phyloP scores from a whole-genome alignment of 2,113 vertebrate genomes.

The Zapus hudsonius region DNA sequence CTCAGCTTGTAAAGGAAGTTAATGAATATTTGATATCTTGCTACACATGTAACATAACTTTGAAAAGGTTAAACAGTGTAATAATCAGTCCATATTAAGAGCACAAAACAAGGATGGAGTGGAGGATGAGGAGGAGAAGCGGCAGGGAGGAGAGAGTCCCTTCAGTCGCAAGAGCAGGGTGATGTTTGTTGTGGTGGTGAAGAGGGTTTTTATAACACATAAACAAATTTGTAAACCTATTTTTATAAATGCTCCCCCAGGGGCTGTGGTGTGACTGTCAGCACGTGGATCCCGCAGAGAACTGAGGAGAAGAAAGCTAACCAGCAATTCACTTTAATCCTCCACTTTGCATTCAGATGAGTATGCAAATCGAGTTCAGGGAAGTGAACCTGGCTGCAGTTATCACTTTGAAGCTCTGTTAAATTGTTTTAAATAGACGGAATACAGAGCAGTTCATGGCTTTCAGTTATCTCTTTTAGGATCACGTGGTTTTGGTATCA shows the following conservation, averaged over 20 bases:
- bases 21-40: slow-evolving; percentile 31
- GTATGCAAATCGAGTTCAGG: slow-evolving; percentile 63
- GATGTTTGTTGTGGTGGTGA: slow-evolving; percentile 50
- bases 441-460: slow-evolving; percentile 56
- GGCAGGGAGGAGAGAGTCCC: neutral
- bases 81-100: slow-evolving; percentile 41
- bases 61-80: slow-evolving; percentile 25
- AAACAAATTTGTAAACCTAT: slow-evolving; percentile 72
- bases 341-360: slow-evolving; percentile 68
- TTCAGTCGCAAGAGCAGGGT: neutral
- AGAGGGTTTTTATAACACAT: neutral
- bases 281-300: slow-evolving; percentile 64
- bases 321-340: slow-evolving; percentile 73
- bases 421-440: slow-evolving; percentile 72
- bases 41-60: neutral
- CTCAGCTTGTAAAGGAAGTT: neutral
- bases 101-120: neutral
- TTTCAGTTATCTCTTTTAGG: slow-evolving; percentile 58
- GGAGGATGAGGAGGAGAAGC: neutral
- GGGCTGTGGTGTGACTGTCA: slow-evolving; percentile 17
- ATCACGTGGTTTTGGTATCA: slow-evolving; percentile 46
- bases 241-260: slow-evolving; percentile 65
- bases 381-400: slow-evolving; percentile 48
- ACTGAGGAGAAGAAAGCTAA: slow-evolving; percentile 65
- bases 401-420: slow-evolving; percentile 57